phyloP scores from a whole-genome alignment of 1,140 invertebrate species.

The Drosophila guanche region DNA sequence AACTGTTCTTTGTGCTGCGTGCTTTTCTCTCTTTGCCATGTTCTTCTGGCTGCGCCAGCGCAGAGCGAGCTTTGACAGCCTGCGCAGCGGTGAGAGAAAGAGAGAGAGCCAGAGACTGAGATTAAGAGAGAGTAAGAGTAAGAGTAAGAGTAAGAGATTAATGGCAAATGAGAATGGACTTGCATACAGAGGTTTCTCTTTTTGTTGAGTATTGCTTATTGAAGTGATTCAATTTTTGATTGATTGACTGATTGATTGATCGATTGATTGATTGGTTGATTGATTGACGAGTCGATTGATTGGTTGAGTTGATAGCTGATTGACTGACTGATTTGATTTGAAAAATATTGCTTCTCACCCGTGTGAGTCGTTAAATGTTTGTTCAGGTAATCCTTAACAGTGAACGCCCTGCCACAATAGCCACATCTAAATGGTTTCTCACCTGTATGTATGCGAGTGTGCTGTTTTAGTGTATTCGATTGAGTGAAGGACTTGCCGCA shows the following conservation, averaged over 20 bases:
- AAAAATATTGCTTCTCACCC: slow-evolving; percentile 83
- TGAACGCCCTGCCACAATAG: slow-evolving; percentile 84
- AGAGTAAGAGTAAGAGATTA: slow-evolving; percentile 33
- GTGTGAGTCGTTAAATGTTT: slow-evolving; percentile 84
- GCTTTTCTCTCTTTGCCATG: slow-evolving; percentile 42
- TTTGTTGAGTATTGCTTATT: slow-evolving; percentile 42
- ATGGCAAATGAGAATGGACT: slow-evolving; percentile 75
- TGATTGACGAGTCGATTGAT: slow-evolving; percentile 50
- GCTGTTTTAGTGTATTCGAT: slow-evolving; percentile 84
- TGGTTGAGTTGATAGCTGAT: slow-evolving; percentile 72
- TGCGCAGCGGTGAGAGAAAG: slow-evolving; percentile 39
- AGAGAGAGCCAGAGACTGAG: slow-evolving; percentile 31
- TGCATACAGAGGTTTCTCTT: slow-evolving; percentile 59
- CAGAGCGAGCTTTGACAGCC: slow-evolving; percentile 40
- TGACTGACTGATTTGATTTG: slow-evolving; percentile 82
- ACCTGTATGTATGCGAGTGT: slow-evolving; percentile 84
- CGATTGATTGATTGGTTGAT: slow-evolving; percentile 47
- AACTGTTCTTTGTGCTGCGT: slow-evolving; percentile 41
- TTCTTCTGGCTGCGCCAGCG: slow-evolving; percentile 44
- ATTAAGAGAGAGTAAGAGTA: slow-evolving; percentile 37
- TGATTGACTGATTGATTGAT: slow-evolving; percentile 39
- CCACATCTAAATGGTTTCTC: slow-evolving; percentile 84
- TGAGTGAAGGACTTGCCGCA: slow-evolving; percentile 89
- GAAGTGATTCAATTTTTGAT: slow-evolving; percentile 40
- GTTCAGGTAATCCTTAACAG: slow-evolving; percentile 84